Evolutionary conservation across 2,888 invertebrate species (phyloP).

Genomic region (Eupithecia vulgata): DNA sequence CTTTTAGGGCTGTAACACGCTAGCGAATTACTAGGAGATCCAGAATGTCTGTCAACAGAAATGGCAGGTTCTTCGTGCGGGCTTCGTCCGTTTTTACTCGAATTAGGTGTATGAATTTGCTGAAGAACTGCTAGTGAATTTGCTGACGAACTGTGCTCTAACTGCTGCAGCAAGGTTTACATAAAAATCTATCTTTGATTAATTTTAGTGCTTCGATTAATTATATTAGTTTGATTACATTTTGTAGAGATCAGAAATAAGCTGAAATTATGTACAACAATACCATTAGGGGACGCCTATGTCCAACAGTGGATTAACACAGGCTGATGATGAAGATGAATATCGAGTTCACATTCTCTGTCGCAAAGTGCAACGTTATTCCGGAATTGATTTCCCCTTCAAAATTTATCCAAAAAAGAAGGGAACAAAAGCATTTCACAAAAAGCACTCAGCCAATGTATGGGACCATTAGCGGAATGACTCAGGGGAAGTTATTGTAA

Average conservation of each 20-base stretch:
- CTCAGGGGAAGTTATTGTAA: constrained; percentile 66
- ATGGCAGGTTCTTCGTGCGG: background rate
- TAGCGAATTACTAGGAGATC: constrained; percentile 49
- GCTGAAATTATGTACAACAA: background rate
- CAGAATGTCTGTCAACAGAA: background rate
- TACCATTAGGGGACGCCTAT: too few species aligned
- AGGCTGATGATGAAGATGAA: too few species aligned
- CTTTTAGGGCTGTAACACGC: constrained; percentile 55
- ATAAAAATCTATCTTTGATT: background rate
- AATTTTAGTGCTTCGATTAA: too few species aligned
- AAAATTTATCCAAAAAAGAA: constrained; percentile 29
- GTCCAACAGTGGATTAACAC: too few species aligned
- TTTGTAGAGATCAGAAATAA: background rate
- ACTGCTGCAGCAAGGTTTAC: background rate
- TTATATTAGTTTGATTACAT: background rate
- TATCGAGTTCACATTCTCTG: background rate
- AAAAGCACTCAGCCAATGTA: constrained; percentile 43
- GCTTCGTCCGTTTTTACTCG: background rate
- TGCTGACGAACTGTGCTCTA: background rate
- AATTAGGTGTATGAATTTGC: background rate
- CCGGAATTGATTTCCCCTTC: constrained; percentile 36
- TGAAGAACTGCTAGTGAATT: background rate
- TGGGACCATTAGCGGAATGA: constrained; percentile 59
- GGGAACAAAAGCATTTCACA: constrained; percentile 34
- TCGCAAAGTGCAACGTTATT: constrained; percentile 1